These are phyloP conservation scores for Pogonomyrmex californicus DNA, from an alignment of 1,140 invertebrate genomes.

Conservation along the genomic window DNA sequence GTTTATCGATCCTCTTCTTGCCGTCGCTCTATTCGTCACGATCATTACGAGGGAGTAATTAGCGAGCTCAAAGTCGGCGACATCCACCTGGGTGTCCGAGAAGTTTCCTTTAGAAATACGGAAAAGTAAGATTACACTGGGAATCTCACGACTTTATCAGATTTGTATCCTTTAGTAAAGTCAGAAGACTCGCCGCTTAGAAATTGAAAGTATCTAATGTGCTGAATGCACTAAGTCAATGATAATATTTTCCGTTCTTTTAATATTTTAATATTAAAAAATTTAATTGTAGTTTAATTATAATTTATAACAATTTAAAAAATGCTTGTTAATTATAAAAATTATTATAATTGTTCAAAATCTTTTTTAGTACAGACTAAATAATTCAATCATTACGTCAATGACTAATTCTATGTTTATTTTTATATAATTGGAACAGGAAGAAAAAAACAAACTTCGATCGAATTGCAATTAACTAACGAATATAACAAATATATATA, in stretches of 20 bases:
- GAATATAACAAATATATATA: no score
- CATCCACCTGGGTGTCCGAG: conserved; percentile 18
- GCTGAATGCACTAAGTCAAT: background rate
- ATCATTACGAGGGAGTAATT: conserved; percentile 53
- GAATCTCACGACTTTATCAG: conserved; percentile 33
- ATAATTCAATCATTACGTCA: background rate
- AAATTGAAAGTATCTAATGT: conserved; percentile 15
- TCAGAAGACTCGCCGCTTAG: background rate
- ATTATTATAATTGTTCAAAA: background rate
- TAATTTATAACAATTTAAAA: no score
- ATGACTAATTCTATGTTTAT: background rate
- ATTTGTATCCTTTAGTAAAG: conserved; percentile 28
- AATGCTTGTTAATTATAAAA: background rate
- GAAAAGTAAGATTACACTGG: conserved; percentile 33
- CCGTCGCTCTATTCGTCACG: conserved; percentile 55
- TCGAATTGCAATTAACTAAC: conserved; percentile 6
- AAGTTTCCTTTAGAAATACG: conserved; percentile 50
- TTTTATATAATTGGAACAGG: background rate
- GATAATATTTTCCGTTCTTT: background rate
- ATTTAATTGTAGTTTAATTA: no score
- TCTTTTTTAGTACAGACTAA: background rate
- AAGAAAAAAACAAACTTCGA: background rate
- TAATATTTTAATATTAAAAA: no score
- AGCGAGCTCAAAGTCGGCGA: conserved; percentile 44
- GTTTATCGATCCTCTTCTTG: conserved; percentile 45